These are phyloP conservation scores for Malurus melanocephalus DNA, from an alignment of 2,113 vertebrate genomes.

Conservation along the genomic window DNA sequence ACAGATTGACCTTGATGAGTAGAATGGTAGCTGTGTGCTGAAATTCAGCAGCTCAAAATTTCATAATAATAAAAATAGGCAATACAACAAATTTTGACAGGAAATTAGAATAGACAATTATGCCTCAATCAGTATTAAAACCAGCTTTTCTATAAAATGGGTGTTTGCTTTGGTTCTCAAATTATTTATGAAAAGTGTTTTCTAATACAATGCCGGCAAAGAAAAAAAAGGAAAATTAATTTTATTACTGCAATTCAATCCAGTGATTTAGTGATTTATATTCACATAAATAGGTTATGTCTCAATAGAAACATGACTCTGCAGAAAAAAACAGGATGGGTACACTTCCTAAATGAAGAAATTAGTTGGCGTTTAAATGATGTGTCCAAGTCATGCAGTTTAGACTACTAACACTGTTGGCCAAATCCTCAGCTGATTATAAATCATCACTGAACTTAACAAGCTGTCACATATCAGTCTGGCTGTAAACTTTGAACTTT, in stretches of 20 bases:
- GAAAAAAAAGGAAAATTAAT: neutral
- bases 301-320: neutral
- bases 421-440: neutral
- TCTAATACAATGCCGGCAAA: neutral
- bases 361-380: neutral
- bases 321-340: neutral
- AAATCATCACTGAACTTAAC: neutral
- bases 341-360: neutral
- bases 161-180: neutral
- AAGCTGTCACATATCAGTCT: neutral
- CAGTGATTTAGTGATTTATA: neutral
- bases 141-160: neutral
- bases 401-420: neutral
- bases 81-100: neutral
- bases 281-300: neutral
- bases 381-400: neutral
- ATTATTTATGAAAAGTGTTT: neutral
- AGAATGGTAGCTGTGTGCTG: neutral
- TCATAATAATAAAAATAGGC: neutral
- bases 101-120: neutral
- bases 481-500: neutral
- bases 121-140: neutral
- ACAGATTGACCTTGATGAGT: neutral
- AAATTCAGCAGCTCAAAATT: neutral
- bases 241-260: neutral